phyloP scores from a whole-genome alignment of 23 tunicate genomes.

The Ciona savignyi region DNA sequence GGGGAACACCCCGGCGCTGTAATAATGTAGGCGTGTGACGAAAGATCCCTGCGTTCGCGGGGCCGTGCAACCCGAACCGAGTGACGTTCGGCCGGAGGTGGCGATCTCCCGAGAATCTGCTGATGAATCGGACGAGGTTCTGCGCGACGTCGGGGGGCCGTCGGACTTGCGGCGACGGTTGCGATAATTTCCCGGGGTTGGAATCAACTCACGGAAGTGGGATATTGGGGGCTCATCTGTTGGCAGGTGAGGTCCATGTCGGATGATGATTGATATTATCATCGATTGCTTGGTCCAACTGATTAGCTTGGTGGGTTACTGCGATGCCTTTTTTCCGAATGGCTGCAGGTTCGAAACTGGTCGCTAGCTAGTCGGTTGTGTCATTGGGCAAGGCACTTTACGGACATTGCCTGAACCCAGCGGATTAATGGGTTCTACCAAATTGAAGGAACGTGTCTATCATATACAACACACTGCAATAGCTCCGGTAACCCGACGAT shows the following conservation, averaged over 20 bases:
- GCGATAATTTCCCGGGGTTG: conserved; percentile 12
- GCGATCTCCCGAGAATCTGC: conserved; percentile 31
- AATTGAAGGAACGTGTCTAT: too few species aligned
- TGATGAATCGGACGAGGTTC: conserved; percentile 25
- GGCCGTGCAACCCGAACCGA: conserved; percentile 26
- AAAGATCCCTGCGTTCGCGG: conserved; percentile 23
- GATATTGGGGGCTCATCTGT: not conserved
- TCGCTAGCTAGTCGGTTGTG: too few species aligned
- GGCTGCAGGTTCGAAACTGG: too few species aligned
- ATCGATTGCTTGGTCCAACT: too few species aligned
- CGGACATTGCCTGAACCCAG: too few species aligned
- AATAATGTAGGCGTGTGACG: conserved; percentile 9
- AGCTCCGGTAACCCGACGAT: too few species aligned
- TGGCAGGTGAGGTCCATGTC: conserved; percentile 47
- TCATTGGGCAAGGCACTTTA: too few species aligned
- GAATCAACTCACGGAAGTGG: conserved; percentile 7
- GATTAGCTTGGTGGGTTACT: too few species aligned
- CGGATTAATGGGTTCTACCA: too few species aligned
- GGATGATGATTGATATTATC: too few species aligned
- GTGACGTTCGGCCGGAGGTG: conserved; percentile 35
- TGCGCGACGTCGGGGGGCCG: not conserved
- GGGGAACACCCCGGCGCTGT: conserved; percentile 14
- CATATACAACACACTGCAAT: too few species aligned
- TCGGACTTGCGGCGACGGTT: conserved; percentile 45
- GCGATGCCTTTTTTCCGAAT: too few species aligned